Conservation (phyloP, 2,113 vertebrate species). For the Nannobrachium achirus region DNA sequence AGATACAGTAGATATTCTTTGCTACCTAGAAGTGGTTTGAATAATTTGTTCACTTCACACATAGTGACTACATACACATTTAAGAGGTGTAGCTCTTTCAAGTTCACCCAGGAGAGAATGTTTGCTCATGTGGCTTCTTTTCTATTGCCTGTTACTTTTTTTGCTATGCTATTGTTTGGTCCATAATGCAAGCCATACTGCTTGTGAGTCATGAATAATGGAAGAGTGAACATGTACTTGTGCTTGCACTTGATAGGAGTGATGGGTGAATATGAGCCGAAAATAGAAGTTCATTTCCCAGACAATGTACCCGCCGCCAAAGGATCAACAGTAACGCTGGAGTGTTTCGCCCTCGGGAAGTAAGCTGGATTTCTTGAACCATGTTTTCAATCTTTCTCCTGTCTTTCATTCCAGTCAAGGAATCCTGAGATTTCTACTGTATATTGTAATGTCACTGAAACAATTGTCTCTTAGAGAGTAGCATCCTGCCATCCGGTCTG, state of each 20-base stretch:
- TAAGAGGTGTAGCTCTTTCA: slow-evolving; percentile 39
- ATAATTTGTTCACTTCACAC: slow-evolving; percentile 55
- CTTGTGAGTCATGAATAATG: slow-evolving; percentile 72
- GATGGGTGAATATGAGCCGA: slow-evolving; percentile 97
- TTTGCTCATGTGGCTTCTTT: slow-evolving; percentile 57
- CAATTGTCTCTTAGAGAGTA: slow-evolving; percentile 49
- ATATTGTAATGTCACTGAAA: slow-evolving; percentile 29
- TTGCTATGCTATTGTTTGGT: slow-evolving; percentile 47
- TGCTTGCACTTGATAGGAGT: slow-evolving; percentile 79
- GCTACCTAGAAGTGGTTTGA: slow-evolving; percentile 38
- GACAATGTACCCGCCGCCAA: slow-evolving; percentile 90
- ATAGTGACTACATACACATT: slow-evolving; percentile 23
- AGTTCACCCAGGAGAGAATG: slow-evolving; percentile 59
- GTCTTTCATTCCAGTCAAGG: slow-evolving; percentile 40
- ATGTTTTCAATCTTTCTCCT: slow-evolving; percentile 62
- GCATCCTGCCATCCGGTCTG: slow-evolving; percentile 15
- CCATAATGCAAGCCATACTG: slow-evolving; percentile 50
- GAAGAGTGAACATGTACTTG: slow-evolving; percentile 63
- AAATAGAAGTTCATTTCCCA: slow-evolving; percentile 96
- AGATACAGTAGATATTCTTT: slow-evolving; percentile 15
- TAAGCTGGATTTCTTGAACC: slow-evolving; percentile 79
- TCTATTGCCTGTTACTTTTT: slow-evolving; percentile 50
- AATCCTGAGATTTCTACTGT: slow-evolving; percentile 32
- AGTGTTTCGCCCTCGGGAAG: slow-evolving; percentile 97
- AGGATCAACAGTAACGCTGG: slow-evolving; percentile 91